A percentile compares a stretch with the other conserved stretches of the same genome.
Conservation (phyloP, 1,140 invertebrate genomes). For the Leptinotarsa lineolata region DNA sequence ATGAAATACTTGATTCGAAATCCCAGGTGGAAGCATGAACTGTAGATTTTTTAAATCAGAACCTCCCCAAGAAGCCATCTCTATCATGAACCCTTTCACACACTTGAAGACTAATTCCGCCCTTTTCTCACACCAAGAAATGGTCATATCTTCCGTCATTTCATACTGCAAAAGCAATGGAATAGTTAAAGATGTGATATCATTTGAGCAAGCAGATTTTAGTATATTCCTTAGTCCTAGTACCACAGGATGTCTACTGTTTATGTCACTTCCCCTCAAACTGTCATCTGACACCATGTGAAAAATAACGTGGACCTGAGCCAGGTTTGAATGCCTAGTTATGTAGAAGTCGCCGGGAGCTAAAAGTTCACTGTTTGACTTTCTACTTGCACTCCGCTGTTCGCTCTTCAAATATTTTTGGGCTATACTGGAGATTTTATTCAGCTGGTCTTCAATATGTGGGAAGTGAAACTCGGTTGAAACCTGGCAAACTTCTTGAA, state of each 20-base stretch:
- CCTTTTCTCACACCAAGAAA: slow-evolving; percentile 92
- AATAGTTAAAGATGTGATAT: slow-evolving; percentile 90
- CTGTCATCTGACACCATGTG: slow-evolving; percentile 88
- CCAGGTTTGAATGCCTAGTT: slow-evolving; percentile 93
- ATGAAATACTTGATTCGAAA: slow-evolving; percentile 84
- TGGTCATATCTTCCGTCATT: slow-evolving; percentile 97
- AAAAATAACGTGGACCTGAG: slow-evolving; percentile 92
- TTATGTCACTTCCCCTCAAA: slow-evolving; percentile 79
- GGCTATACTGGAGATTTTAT: slow-evolving; percentile 62
- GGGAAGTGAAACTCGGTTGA: slow-evolving; percentile 90
- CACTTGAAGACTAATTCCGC: slow-evolving; percentile 98
- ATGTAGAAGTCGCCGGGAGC: slow-evolving; percentile 92
- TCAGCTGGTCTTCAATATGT: slow-evolving; percentile 82
- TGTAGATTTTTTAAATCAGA: slow-evolving; percentile 88
- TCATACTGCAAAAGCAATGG: slow-evolving; percentile 91
- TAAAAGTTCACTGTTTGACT: slow-evolving; percentile 60
- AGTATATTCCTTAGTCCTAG: slow-evolving; percentile 92
- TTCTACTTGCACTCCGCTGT: slow-evolving; percentile 40
- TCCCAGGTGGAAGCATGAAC: slow-evolving; percentile 80
- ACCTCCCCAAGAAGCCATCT: slow-evolving; percentile 91
- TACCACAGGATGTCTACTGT: slow-evolving; percentile 94
- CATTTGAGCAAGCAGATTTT: slow-evolving; percentile 90
- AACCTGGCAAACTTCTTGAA: slow-evolving; percentile 66
- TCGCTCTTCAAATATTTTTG: slow-evolving; percentile 44
- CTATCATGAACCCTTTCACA: slow-evolving; percentile 99